Base-by-base conservation (phyloP, 2,797 vertebrate genomes). In the Harpagifer antarcticus region DNA sequence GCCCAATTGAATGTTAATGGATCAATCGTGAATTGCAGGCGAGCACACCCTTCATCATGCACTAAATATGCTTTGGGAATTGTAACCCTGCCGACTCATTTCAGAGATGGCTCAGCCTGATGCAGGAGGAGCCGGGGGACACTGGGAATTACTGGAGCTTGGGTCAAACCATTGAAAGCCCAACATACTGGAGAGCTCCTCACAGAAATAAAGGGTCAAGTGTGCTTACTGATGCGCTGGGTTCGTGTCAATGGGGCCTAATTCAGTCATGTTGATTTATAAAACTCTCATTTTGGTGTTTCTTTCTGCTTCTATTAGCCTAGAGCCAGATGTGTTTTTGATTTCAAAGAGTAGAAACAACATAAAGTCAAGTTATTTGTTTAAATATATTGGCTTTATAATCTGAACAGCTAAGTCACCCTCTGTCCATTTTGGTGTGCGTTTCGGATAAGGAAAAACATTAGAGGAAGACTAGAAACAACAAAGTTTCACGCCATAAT, bases 1-100 rank as follows among this genome's bases (percentile, higher is more conserved):
- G 0, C 67, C 83, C 81, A 89, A 89, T 87, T 85, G 70, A 91
- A 87, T 87, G 86, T 89, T 90, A 91, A 90, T 88, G 72, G 87
- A 83, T 90, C 84, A 82, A 84, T 86, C 75, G 79, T 81, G 79
- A 83, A 82, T 80, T 82, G 81, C 78, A 82, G 79, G 61, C 74
- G 66, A 88, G 81, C 72, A 67, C 58, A 76, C 74, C 69, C 65
- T 87, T 87, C 81, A 88, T 79, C 87, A 73, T 75, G 70, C 53
- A 72, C 80, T 40, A 69, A 73, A 58, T 49, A 37, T 53, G 80
- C 79, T 85, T 69, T 79, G 91, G 90, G 87, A 91, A 89, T 92
- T 86, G 58, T 16, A 82, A 84, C 61, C 72, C 74, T 1, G 54
- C 80, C 9, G 20, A 68, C 78, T 86, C 76, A 79, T 90, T 89